A percentile compares a stretch with the other conserved stretches of the same genome.
Evolutionary conservation across 2,113 vertebrate genomes (phyloP).

Genomic region (Oncorhynchus mykiss): DNA sequence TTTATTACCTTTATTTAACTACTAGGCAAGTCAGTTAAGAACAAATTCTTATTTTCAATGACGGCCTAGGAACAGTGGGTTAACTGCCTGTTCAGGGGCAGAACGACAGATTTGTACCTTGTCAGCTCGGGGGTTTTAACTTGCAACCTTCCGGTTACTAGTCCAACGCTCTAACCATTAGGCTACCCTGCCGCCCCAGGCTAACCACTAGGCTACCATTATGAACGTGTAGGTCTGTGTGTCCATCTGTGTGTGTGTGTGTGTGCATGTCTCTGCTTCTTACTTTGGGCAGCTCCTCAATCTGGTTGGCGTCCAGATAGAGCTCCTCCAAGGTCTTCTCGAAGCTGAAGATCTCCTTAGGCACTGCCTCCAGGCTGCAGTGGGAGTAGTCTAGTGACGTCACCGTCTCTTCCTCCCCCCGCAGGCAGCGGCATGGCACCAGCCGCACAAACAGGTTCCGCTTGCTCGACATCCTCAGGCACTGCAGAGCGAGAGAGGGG

Average conservation of each 20-base stretch:
- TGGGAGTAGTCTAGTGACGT: slow-evolving; percentile 98
- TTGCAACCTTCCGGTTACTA: too few relatives aligned
- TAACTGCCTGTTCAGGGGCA: too few relatives aligned
- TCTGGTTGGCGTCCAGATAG: slow-evolving; percentile 99
- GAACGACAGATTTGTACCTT: too few relatives aligned
- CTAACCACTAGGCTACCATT: too few relatives aligned
- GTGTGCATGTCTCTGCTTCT: not conserved
- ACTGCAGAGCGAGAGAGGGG: slow-evolving; percentile 60
- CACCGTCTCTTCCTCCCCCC: slow-evolving; percentile 94
- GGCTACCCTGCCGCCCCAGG: too few relatives aligned
- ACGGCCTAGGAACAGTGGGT: too few relatives aligned
- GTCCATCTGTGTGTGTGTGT: slow-evolving; percentile 2
- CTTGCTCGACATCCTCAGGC: slow-evolving; percentile 95
- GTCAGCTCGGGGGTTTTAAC: too few relatives aligned
- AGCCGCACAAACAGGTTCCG: slow-evolving; percentile 94
- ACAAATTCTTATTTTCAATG: too few relatives aligned
- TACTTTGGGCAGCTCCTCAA: slow-evolving; percentile 99
- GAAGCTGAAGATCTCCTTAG: slow-evolving; percentile 97
- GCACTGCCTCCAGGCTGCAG: slow-evolving; percentile 98
- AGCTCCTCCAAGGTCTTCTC: slow-evolving; percentile 99
- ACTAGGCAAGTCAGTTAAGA: too few relatives aligned
- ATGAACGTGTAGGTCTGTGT: not conserved
- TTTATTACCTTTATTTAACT: too few relatives aligned
- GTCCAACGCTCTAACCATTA: too few relatives aligned
- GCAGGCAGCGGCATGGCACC: slow-evolving; percentile 95